Base-by-base conservation (phyloP, 2,888 invertebrate species). In the Julus scandinavius region DNA sequence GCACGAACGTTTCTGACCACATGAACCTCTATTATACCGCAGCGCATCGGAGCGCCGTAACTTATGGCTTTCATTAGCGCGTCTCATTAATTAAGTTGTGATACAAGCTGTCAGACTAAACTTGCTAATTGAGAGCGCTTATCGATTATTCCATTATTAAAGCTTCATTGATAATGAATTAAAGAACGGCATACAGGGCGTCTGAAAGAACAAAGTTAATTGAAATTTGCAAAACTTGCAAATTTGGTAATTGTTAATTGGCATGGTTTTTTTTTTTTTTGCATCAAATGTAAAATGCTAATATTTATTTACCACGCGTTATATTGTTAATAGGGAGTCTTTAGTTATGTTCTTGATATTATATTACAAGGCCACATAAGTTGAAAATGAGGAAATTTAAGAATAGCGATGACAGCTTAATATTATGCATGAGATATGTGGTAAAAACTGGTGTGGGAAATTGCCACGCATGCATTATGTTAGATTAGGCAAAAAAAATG, bases 51-150 rank as follows among this genome's bases (percentile, higher is more conserved):
- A 63, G 63, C 6, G 63, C 54, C 54, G 15, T 38, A 80, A 80
- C 80, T 13, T 80, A 40, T 80, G 80, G 80, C 80, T 80, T 80
- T 80, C 80, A 80, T 80, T 38, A 80, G 9, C 38, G 38, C 15
- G 38, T 80, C 80, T 80, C 80, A 80, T 80, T 80, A 80, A 80
- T 80, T 80, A 80, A 80, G 80, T 29, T 80, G 80, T 80, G 80
- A 80, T 80, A 80, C 38, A 80, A 80, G 80, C 80, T 80, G 80
- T 80, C 80, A 80, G 80, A 38, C 80, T 80, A 80, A 80, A 80
- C 80, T 80, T 80, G 80, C 38, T 80, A 80, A 80, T 80, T 80
- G 80, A 80, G 80, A 80, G 38, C 80, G 38, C 80, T 80, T 80
- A 80, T 80, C 80, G 80, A 80, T 80, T 38, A 80, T 80, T 80